Percentiles rank a stretch among this genome's conserved stretches.
Evolutionary conservation across 2,113 vertebrate genomes (phyloP).

Genomic region (Heteronetta atricapilla): DNA sequence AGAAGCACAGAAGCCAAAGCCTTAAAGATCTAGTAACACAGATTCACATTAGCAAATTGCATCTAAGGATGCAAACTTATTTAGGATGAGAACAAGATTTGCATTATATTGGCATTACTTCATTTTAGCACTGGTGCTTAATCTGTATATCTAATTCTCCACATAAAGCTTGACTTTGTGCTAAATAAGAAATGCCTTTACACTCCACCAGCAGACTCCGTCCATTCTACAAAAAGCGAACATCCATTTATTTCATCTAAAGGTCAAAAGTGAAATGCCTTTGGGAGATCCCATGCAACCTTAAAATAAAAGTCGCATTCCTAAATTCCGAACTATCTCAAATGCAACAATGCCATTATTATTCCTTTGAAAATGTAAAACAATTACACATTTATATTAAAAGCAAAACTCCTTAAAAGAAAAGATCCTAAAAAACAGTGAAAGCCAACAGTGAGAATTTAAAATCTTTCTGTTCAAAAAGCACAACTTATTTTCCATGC

Average conservation of each 20-base stretch:
- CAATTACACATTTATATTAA: conserved; percentile 71
- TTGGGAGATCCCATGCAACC: conserved; percentile 72
- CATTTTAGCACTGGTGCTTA: conserved; percentile 43
- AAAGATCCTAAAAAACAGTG: background rate
- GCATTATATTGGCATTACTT: conserved; percentile 43
- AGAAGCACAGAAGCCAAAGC: background rate
- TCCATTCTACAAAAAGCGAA: background rate
- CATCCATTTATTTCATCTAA: conserved; percentile 65
- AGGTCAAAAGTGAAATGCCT: conserved; percentile 79
- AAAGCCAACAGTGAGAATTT: conserved; percentile 34
- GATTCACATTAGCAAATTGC: background rate
- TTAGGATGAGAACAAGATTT: conserved; percentile 31
- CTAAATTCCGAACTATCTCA: conserved; percentile 69
- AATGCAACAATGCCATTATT: conserved; percentile 73
- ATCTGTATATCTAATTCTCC: conserved; percentile 66
- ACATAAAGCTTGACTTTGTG: conserved; percentile 70
- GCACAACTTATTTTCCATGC: conserved; percentile 13
- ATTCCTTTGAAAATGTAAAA: conserved; percentile 72
- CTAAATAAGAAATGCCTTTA: conserved; percentile 64
- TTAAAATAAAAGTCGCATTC: conserved; percentile 82
- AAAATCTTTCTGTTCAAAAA: conserved; percentile 18
- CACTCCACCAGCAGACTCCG: conserved; percentile 17
- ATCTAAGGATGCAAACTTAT: conserved; percentile 38
- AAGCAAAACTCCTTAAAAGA: conserved; percentile 60
- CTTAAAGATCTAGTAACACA: background rate